These are phyloP conservation scores for Natator depressus DNA, from an alignment of 2,113 vertebrate species.

Conservation along the genomic window DNA sequence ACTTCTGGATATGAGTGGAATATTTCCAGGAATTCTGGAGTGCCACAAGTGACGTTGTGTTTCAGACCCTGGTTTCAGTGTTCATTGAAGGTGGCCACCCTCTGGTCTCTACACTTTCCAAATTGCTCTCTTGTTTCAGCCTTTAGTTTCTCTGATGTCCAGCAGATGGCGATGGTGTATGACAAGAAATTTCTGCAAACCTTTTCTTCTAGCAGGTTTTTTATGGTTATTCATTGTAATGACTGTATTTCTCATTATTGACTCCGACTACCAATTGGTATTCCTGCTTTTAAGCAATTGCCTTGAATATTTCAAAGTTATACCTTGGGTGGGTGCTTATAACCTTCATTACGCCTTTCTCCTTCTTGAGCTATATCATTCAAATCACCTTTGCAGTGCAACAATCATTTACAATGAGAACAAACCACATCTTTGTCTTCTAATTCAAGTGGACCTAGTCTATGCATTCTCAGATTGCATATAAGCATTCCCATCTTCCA, in stretches of 20 bases:
- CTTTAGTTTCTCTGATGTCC: not conserved
- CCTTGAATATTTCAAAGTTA: not conserved
- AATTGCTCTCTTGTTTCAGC: not conserved
- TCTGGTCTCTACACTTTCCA: not conserved
- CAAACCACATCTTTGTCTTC: no score
- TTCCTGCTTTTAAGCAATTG: not conserved
- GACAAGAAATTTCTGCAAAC: not conserved
- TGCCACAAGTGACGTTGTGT: no score
- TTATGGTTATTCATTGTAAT: not conserved
- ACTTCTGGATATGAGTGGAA: no score
- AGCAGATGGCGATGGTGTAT: not conserved
- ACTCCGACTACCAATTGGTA: not conserved
- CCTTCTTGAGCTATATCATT: not conserved
- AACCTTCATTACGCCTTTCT: not conserved
- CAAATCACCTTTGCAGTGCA: no score
- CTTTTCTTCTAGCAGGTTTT: not conserved
- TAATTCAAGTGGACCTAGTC: no score
- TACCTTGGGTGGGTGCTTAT: not conserved
- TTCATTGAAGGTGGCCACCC: not conserved
- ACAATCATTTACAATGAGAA: no score
- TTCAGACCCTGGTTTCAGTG: no score
- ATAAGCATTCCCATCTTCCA: no score
- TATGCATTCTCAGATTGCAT: no score
- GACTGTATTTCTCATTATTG: not conserved
- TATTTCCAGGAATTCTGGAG: no score